Evolutionary conservation across 2,797 vertebrate genomes (phyloP), one percentile per base, ranked within the genome.

Genomic region (Neosalanx taihuensis): DNA sequence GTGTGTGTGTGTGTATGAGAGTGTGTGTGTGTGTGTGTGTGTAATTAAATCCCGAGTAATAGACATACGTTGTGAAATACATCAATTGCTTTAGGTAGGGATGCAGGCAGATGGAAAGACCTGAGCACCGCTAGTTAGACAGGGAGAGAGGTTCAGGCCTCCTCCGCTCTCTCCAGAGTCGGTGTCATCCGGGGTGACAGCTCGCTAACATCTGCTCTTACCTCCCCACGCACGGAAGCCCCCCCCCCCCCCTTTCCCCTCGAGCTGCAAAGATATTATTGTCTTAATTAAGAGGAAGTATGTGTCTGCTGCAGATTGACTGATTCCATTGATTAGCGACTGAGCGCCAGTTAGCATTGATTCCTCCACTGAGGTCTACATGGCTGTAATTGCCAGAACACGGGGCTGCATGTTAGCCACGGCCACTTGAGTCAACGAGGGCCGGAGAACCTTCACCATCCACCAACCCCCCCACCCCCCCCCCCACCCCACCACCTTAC

Each of bases 221-320:
- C 94, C 94, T 94, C 94, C 93, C 92, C 90, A 85, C 87, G 87
- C 84, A 88, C 2, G 2, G 41, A 46, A 46, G 41, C 41, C 37
- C 37, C 17, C 4, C 51, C 51, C 15, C 41, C 41, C 5, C 5
- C 5, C 41, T 5, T 5, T 92, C 88, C 91, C 91, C 92, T 91
- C 92, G 90, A 66, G 90, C 92, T 90, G 85, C 85, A 84, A 1
- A 90, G 93, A 93, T 94, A 94, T 94, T 92, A 94, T 92, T 93
- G 93, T 94, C 93, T 94, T 95, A 93, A 95, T 95, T 95, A 96
- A 94, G 93, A 94, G 93, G 89, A 94, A 92, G 91, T 91, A 94
- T 93, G 92, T 91, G 92, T 93, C 91, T 91, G 88, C 89, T 89
- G 88, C 90, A 92, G 93, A 95, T 94, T 93, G 94, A 95, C 93